These are phyloP conservation scores for Limnephilus rhombicus DNA, from an alignment of 2,888 invertebrate genomes.

Conservation along the genomic window DNA sequence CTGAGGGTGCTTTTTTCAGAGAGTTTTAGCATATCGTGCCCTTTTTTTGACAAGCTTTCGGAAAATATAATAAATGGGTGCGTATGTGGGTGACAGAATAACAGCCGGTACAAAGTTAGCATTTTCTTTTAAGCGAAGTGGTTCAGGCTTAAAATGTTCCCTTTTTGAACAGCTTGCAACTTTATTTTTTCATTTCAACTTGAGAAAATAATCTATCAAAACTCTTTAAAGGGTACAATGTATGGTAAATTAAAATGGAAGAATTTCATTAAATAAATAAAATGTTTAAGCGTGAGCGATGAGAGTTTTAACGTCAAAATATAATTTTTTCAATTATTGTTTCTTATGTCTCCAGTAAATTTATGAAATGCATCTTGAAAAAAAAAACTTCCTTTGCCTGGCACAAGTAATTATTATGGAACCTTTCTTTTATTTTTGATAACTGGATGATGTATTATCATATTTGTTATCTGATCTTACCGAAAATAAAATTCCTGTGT, in stretches of 20 bases:
- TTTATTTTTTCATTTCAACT: not conserved
- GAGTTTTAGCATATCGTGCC: not conserved
- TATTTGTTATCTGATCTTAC: too few species aligned
- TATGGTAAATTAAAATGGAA: not conserved
- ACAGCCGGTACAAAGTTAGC: constrained; percentile 6
- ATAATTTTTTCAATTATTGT: too few species aligned
- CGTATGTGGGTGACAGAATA: constrained; percentile 43
- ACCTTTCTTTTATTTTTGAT: too few species aligned
- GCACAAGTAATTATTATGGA: too few species aligned
- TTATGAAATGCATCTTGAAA: too few species aligned
- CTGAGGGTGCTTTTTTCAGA: constrained; percentile 1
- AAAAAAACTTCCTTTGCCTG: too few species aligned
- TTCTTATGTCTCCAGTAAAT: too few species aligned
- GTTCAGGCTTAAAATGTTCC: not conserved
- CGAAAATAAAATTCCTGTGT: too few species aligned
- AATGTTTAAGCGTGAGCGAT: too few species aligned
- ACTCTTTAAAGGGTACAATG: not conserved
- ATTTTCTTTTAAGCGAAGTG: not conserved
- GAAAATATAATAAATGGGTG: constrained; percentile 41
- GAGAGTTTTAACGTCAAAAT: too few species aligned
- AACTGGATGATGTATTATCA: too few species aligned
- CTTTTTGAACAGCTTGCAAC: not conserved
- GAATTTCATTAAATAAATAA: too few species aligned
- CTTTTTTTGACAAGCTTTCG: constrained; percentile 25
- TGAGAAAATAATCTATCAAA: not conserved